These are phyloP conservation scores for Stegodyphus mimosarum DNA, from an alignment of 1,140 invertebrate genomes.

Conservation along the genomic window DNA sequence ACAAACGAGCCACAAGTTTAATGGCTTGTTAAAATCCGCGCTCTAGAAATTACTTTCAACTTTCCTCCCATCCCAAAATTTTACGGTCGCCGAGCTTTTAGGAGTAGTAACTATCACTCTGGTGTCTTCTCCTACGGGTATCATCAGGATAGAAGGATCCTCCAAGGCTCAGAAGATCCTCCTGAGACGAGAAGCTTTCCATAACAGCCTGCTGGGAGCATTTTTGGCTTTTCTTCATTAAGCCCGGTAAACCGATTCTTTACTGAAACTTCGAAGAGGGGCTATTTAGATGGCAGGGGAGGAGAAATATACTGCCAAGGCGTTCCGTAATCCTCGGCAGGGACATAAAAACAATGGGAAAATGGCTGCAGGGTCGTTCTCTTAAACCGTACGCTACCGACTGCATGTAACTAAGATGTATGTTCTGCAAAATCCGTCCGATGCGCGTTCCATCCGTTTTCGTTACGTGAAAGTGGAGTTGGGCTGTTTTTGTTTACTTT, in stretches of 20 bases:
- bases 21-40: constrained; percentile 15
- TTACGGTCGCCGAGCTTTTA: constrained; percentile 9
- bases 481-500: neutral
- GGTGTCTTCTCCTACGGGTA: neutral
- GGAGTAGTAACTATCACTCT: neutral
- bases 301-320: too few relatives aligned
- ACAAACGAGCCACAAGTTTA: constrained; percentile 12
- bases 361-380: constrained; percentile 18
- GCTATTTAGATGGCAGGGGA: neutral
- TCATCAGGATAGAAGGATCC: neutral
- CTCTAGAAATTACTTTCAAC: constrained; percentile 18
- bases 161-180: constrained; percentile 1
- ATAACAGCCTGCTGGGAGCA: constrained; percentile 34
- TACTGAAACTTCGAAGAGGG: neutral
- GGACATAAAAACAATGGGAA: constrained; percentile 46
- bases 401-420: constrained; percentile 15
- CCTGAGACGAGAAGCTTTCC: neutral
- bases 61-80: neutral
- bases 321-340: constrained; percentile 22
- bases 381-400: neutral
- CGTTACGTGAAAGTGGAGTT: neutral
- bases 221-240: constrained; percentile 42
- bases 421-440: neutral
- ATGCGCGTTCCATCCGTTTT: neutral
- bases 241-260: neutral